phyloP scores from a whole-genome alignment of 2,888 invertebrate genomes.

The Euplagia quadripunctaria region DNA sequence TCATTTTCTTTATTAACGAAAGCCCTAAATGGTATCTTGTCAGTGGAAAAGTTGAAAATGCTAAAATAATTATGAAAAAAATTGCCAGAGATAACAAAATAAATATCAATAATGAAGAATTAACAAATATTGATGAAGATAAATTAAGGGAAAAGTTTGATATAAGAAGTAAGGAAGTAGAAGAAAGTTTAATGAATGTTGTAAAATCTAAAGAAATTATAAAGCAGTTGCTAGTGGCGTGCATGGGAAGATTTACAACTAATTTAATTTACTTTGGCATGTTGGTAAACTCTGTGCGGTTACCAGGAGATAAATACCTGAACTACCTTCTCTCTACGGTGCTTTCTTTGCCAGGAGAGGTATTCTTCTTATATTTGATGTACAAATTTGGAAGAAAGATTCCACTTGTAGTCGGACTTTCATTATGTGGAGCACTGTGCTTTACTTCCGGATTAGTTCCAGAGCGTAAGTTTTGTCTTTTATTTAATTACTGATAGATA shows the following conservation, averaged over 20 bases:
- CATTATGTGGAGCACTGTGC: conserved; percentile 66
- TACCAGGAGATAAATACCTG: conserved; percentile 77
- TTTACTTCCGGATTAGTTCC: conserved; percentile 67
- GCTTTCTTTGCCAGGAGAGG: conserved; percentile 79
- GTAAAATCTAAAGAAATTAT: conserved; percentile 70
- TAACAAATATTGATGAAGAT: conserved; percentile 60
- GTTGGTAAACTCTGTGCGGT: conserved; percentile 73
- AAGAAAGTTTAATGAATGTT: conserved; percentile 63
- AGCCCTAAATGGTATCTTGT: conserved; percentile 78
- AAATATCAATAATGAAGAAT: conserved; percentile 62
- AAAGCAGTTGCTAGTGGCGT: conserved; percentile 63
- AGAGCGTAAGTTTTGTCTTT: conserved; percentile 59
- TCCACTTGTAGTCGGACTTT: conserved; percentile 69
- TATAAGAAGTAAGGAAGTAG: conserved; percentile 61
- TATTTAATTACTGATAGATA: too few relatives aligned
- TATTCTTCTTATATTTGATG: conserved; percentile 72
- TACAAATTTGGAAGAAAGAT: conserved; percentile 73
- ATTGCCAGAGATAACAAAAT: conserved; percentile 70
- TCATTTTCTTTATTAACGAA: conserved; percentile 67
- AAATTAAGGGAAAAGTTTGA: conserved; percentile 68
- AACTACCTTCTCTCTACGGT: conserved; percentile 74
- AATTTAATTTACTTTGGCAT: conserved; percentile 78
- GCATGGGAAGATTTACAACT: conserved; percentile 66
- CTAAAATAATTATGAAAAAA: conserved; percentile 61
- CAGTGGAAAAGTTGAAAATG: conserved; percentile 67